Base-by-base conservation (phyloP, 2,797 vertebrate species). In the Euphonia xanthogaster region DNA sequence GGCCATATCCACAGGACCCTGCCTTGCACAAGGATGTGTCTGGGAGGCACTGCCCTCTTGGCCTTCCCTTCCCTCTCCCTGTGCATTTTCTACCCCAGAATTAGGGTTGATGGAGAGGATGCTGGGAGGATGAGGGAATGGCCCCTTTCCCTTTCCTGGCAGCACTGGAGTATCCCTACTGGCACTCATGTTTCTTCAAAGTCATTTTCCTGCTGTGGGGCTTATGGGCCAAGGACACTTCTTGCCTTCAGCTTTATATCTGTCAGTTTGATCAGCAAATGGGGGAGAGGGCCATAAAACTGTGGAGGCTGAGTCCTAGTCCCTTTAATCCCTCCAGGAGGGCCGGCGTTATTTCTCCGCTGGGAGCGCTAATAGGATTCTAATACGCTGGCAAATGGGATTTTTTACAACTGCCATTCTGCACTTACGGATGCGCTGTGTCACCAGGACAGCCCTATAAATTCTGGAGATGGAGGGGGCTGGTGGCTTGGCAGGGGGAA, bases 331-430 rank as follows among this genome's bases (percentile, higher is more conserved):
- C 97, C 94, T 74, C 94, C 81, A 93, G 96, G 97, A 98, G 97
- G 97, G 96, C 96, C 31, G 19, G 75, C 37, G 94, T 97, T 98
- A 98, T 97, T 97, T 94, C 97, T 96, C 98, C 95, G 4, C 80
- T 8, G 97, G 98, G 98, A 98, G 97, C 85, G 73, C 96, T 98
- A 98, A 98, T 98, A 96, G 97, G 97, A 98, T 98, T 98, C 98
- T 98, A 98, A 98, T 98, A 97, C 78, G 90, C 97, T 94, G 94
- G 97, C 97, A 98, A 98, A 98, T 98, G 97, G 98, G 96, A 97
- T 98, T 98, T 98, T 98, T 98, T 98, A 98, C 97, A 98, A 96
- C 97, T 96, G 97, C 97, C 97, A 97, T 98, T 98, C 97, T 96
- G 96, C 96, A 74, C 86, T 97, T 94, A 97, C 97, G 67, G 96